A percentile compares a stretch with the other conserved stretches of the same genome.
Conservation (phyloP, 2,888 invertebrate species). For the Xestia sexstrigata region DNA sequence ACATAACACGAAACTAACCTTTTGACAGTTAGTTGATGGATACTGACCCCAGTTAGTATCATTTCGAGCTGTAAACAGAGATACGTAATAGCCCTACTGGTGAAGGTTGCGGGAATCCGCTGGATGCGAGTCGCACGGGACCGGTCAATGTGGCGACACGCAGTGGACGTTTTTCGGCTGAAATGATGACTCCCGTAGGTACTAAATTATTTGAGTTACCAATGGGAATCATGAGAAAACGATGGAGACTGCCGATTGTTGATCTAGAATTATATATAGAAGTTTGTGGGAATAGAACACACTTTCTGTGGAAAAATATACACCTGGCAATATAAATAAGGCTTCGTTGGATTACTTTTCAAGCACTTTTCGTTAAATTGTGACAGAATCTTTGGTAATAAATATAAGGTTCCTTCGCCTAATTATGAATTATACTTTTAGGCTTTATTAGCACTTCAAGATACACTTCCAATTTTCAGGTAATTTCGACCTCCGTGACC, state of each 20-base stretch:
- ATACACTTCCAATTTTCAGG: conserved; percentile 68
- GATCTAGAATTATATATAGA: neutral
- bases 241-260: neutral
- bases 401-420: neutral
- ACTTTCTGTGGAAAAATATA: neutral
- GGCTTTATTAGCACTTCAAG: neutral
- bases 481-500: conserved; percentile 84
- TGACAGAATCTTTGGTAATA: neutral
- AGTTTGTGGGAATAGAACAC: neutral
- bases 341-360: neutral
- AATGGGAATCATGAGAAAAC: neutral
- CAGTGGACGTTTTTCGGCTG: too few species aligned
- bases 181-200: neutral
- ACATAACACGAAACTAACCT: too few species aligned
- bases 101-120: too few species aligned
- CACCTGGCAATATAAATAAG: neutral
- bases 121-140: too few species aligned
- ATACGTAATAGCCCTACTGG: too few species aligned
- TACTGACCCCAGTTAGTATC: too few species aligned
- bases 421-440: neutral
- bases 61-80: too few species aligned
- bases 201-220: neutral
- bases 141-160: too few species aligned
- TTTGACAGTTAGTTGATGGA: too few species aligned
- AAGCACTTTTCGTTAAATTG: neutral